Evolutionary conservation across 23 tunicate species (phyloP), one percentile per base, ranked within the genome.

Genomic region (Trididemnum nubilum): DNA sequence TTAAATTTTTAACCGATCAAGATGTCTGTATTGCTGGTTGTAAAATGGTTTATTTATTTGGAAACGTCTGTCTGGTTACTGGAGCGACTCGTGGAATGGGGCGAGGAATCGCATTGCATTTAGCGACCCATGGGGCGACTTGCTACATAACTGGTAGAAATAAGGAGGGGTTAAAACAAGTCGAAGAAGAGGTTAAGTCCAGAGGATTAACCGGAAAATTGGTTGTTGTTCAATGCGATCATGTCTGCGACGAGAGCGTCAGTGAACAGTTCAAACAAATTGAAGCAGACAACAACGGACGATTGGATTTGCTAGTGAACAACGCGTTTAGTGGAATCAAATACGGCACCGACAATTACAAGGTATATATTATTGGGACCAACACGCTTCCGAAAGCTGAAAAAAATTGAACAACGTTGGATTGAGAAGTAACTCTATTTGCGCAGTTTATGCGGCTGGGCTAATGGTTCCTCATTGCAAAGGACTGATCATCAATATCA

Each of bases 11-110:
- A n/a, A n/a, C n/a, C n/a, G n/a, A n/a, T n/a, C n/a, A n/a, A n/a
- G n/a, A n/a, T n/a, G n/a, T n/a, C n/a, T n/a, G n/a, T n/a, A n/a
- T n/a, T n/a, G n/a, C n/a, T n/a, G n/a, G n/a, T n/a, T n/a, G n/a
- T n/a, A n/a, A n/a, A 44, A 83, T 83, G 86, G 70, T 80, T 2
- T 24, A 83, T 37, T 69, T 92, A 26, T 25, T 12, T 1, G 93
- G 89, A 19, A 77, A 83, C 34, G 52, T 92, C 9, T 81, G 88
- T 65, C 74, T 92, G 29, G 92, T 92, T 0, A 92, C 97, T 64
- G 92, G 97, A 2, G 97, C 93, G 1, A 76, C 88, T 31, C 64
- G 85, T 37, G 97, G 97, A 27, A 92, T 92, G 28, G 97, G 97
- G 9, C 71, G 64, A 38, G 92, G 97, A 9, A 77, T 83, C 64